phyloP scores from a whole-genome alignment of 2,797 vertebrate genomes.

The Sternarchorhynchus goeldii region DNA sequence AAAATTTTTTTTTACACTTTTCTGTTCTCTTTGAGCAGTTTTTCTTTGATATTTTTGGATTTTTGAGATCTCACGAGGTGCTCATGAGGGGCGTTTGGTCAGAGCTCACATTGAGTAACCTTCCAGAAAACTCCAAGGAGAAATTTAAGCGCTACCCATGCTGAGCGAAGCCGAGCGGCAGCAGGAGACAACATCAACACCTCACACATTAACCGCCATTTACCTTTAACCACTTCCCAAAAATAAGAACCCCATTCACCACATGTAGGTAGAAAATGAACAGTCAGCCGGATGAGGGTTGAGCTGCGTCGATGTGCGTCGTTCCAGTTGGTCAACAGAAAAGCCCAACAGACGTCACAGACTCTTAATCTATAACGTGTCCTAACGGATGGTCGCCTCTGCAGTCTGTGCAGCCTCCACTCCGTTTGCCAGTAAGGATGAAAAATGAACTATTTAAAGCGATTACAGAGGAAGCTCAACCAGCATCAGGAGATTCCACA shows the following conservation, averaged over 20 bases:
- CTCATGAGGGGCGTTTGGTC: slow-evolving; percentile 23
- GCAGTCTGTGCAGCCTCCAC: slow-evolving; percentile 77
- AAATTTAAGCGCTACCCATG: slow-evolving; percentile 47
- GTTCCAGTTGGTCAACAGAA: slow-evolving; percentile 79
- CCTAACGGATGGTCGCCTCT: slow-evolving; percentile 80
- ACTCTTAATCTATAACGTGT: slow-evolving; percentile 83
- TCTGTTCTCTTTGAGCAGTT: slow-evolving; percentile 11
- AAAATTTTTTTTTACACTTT: too few relatives aligned
- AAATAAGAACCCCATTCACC: slow-evolving; percentile 40
- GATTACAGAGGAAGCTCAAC: slow-evolving; percentile 78
- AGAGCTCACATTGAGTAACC: slow-evolving; percentile 51
- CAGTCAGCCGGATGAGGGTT: slow-evolving; percentile 40
- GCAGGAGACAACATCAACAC: slow-evolving; percentile 34
- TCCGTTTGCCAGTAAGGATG: slow-evolving; percentile 80
- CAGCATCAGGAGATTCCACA: slow-evolving; percentile 78
- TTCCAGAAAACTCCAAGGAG: slow-evolving; percentile 51
- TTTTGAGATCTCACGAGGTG: slow-evolving; percentile 28
- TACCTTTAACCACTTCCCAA: slow-evolving; percentile 45
- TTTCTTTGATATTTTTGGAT: slow-evolving; percentile 33
- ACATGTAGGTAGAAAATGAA: slow-evolving; percentile 48
- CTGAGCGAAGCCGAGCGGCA: slow-evolving; percentile 48
- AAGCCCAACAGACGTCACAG: slow-evolving; percentile 78
- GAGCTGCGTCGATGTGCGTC: slow-evolving; percentile 54
- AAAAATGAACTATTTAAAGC: slow-evolving; percentile 87
- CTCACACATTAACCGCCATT: slow-evolving; percentile 47